Percentiles rank a stretch among this genome's conserved stretches.
Evolutionary conservation across 2,113 vertebrate species (phyloP).

Genomic region (Pomatorhinus ruficollis): DNA sequence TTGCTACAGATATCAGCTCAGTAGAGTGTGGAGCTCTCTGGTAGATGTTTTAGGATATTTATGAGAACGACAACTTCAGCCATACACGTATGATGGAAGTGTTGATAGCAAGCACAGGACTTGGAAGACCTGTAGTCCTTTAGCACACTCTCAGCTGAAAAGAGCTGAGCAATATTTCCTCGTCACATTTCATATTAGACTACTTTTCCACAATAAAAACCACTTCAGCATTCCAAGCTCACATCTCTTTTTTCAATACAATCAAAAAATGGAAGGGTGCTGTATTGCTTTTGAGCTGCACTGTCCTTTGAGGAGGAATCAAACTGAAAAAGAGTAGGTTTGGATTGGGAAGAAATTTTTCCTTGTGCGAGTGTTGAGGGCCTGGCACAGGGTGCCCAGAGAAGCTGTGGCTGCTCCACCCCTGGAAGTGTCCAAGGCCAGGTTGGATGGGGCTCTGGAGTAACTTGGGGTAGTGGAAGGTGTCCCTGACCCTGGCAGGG

Average conservation of each 20-base stretch:
- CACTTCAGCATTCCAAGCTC: neutral
- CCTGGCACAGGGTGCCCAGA: neutral
- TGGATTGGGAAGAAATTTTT: neutral
- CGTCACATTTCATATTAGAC: neutral
- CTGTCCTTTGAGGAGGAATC: neutral
- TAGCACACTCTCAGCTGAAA: neutral
- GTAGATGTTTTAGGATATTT: neutral
- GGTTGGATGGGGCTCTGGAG: neutral
- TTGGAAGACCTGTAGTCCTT: neutral
- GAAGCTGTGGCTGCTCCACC: neutral
- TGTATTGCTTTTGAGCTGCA: neutral
- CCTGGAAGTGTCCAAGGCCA: neutral
- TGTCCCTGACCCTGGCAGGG: neutral
- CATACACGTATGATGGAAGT: neutral
- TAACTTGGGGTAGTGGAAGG: neutral
- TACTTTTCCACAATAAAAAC: neutral
- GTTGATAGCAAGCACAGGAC: neutral
- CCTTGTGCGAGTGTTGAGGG: fast-evolving
- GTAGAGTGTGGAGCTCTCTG: neutral
- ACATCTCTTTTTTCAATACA: neutral
- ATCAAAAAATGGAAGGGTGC: neutral
- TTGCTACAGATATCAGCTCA: neutral
- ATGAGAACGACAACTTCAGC: neutral
- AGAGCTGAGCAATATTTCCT: neutral
- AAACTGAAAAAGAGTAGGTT: neutral